A percentile compares a stretch with the other conserved stretches of the same genome.
Evolutionary conservation across 2,888 invertebrate genomes (phyloP).

Genomic region (Theristus sp.): DNA sequence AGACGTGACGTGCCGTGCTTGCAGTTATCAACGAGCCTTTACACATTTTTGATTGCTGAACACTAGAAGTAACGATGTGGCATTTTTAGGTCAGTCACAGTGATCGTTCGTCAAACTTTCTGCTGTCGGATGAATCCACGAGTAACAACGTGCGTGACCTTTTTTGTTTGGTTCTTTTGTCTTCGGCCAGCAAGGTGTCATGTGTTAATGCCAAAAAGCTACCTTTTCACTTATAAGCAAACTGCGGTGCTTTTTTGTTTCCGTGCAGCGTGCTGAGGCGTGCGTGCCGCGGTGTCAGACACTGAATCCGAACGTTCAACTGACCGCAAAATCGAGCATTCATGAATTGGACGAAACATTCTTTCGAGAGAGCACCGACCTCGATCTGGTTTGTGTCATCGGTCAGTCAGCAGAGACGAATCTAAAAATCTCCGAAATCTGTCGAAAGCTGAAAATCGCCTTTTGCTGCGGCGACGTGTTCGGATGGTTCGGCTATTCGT

Average conservation of each 20-base stretch:
- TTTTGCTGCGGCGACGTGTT: conserved; percentile 55
- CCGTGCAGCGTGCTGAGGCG: conserved; percentile 55
- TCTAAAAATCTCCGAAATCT: neutral
- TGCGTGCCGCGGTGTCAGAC: conserved; percentile 57
- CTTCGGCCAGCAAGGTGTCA: no score
- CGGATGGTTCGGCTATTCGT: conserved; percentile 74
- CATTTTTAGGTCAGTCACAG: no score
- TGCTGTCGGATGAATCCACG: neutral
- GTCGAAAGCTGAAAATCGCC: neutral
- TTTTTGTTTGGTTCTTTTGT: no score
- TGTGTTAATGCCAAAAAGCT: no score
- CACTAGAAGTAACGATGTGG: no score
- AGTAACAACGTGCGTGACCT: neutral
- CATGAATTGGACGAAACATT: conserved; percentile 37
- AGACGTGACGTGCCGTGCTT: no score
- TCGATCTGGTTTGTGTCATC: conserved; percentile 64
- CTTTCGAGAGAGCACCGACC: conserved; percentile 27
- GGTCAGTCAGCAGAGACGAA: conserved; percentile 47
- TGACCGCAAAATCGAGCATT: conserved; percentile 41
- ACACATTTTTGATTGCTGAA: no score
- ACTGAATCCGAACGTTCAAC: conserved; percentile 79
- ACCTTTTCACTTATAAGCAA: no score
- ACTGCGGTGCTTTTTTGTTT: neutral
- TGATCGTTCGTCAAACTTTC: no score
- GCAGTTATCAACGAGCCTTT: no score